A percentile compares a stretch with the other conserved stretches of the same genome.
These are phyloP conservation scores for Phortica variegata DNA, from an alignment of 1,140 invertebrate species.

Conservation along the genomic window DNA sequence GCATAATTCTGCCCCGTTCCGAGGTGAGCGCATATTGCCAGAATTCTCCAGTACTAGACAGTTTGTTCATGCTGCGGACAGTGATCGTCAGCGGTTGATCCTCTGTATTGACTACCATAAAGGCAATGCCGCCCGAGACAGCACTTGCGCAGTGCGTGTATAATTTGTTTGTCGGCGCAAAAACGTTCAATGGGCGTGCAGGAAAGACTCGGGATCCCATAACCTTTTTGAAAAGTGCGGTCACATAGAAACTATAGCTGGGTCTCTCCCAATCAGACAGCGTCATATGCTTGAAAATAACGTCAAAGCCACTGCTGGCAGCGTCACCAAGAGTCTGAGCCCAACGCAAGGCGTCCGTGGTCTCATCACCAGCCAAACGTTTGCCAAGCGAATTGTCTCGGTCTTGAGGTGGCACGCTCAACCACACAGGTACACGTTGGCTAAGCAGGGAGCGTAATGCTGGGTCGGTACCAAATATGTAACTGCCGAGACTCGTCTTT, in stretches of 20 bases:
- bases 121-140: constrained; percentile 42
- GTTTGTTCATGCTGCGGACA: constrained; percentile 27
- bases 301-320: constrained; percentile 48
- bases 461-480: constrained; percentile 44
- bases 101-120: constrained; percentile 51
- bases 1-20: constrained; percentile 24
- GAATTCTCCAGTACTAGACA: constrained; percentile 36
- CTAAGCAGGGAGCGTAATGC: constrained; percentile 31
- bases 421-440: constrained; percentile 41
- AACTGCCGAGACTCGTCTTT: constrained; percentile 32
- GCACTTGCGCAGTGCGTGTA: constrained; percentile 50
- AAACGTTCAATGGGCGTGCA: constrained; percentile 33
- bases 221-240: constrained; percentile 46
- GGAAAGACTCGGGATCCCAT: constrained; percentile 52
- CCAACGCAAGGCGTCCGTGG: constrained; percentile 43
- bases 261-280: constrained; percentile 35
- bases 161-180: constrained; percentile 37
- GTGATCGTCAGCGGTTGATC: constrained; percentile 36
- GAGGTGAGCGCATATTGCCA: constrained; percentile 44
- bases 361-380: constrained; percentile 27
- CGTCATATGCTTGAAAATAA: constrained; percentile 40
- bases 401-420: constrained; percentile 35
- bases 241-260: constrained; percentile 41
- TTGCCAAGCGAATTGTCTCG: constrained; percentile 8
- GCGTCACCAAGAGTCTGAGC: constrained; percentile 51